phyloP scores from a whole-genome alignment of 2,797 vertebrate species.

The Menidia menidia region DNA sequence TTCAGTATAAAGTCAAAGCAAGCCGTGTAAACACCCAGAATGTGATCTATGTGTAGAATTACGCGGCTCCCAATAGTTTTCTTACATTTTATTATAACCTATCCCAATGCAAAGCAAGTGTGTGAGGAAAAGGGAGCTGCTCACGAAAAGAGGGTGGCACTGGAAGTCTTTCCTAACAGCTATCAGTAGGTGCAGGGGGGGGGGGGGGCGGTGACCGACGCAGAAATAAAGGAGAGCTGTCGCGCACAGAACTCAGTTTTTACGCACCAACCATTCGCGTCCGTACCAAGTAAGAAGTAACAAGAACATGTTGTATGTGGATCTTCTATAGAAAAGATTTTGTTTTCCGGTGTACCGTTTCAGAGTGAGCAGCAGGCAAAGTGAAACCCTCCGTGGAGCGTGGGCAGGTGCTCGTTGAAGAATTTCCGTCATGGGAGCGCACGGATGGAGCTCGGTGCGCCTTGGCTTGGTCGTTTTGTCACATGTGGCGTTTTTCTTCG shows the following conservation, averaged over 20 bases:
- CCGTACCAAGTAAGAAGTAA: slow-evolving; percentile 16
- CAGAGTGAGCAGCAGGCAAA: background rate
- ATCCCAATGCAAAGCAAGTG: slow-evolving; percentile 5
- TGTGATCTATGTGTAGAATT: background rate
- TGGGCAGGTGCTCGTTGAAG: slow-evolving; percentile 30
- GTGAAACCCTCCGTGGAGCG: slow-evolving; percentile 11
- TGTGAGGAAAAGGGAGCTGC: background rate
- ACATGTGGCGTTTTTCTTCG: slow-evolving; percentile 65
- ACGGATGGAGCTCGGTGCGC: slow-evolving; percentile 60
- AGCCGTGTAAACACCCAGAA: background rate
- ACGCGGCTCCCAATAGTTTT: too few relatives aligned
- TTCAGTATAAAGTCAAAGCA: background rate
- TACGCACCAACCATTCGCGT: slow-evolving; percentile 56
- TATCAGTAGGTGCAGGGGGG: slow-evolving; percentile 52
- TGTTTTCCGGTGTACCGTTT: background rate
- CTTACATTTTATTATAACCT: background rate
- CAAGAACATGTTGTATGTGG: slow-evolving; percentile 28
- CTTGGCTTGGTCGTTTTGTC: slow-evolving; percentile 62
- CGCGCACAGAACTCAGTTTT: slow-evolving; percentile 49
- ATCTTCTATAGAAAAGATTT: slow-evolving; percentile 21
- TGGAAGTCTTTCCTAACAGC: slow-evolving; percentile 46
- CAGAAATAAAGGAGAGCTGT: slow-evolving; percentile 37
- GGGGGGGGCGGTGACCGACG: slow-evolving; percentile 69
- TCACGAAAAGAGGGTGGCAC: slow-evolving; percentile 8
- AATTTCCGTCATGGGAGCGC: slow-evolving; percentile 70